Percentiles rank a stretch among this genome's conserved stretches.
Evolutionary conservation across 2,888 invertebrate species (phyloP).

Genomic region (Eupithecia inturbata): DNA sequence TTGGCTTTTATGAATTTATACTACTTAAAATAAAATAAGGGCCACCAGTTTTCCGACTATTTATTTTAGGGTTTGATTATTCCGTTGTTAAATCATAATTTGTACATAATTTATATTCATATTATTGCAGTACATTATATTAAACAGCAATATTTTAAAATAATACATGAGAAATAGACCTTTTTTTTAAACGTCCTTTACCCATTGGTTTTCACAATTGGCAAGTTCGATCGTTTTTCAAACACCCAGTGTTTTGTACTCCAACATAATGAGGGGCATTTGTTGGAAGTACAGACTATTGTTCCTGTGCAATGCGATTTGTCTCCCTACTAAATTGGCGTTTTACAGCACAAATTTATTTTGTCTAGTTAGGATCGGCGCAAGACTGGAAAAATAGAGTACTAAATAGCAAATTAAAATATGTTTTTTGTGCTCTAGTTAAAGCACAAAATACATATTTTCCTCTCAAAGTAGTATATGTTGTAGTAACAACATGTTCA

Average conservation of each 20-base stretch:
- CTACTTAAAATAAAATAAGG: background rate
- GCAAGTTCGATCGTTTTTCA: slow-evolving; percentile 59
- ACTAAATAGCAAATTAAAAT: no score
- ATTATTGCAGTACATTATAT: no score
- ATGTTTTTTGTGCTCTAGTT: no score
- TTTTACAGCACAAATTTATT: background rate
- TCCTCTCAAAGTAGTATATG: no score
- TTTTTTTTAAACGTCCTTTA: background rate
- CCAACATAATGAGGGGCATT: slow-evolving; percentile 39
- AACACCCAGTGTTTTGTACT: slow-evolving; percentile 45
- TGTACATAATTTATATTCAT: no score
- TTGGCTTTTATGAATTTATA: no score
- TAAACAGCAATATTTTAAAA: background rate
- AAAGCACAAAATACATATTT: no score
- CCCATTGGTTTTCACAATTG: background rate
- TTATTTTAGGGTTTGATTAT: background rate
- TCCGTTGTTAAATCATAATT: background rate
- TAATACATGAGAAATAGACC: background rate
- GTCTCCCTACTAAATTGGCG: background rate
- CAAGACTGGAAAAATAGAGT: background rate
- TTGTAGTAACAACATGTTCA: no score
- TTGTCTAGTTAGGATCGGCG: background rate
- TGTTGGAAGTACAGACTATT: slow-evolving; percentile 8
- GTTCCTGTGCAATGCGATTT: slow-evolving; percentile 1
- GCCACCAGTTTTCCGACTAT: background rate